Percentiles rank a stretch among this genome's conserved stretches.
Evolutionary conservation across 2,797 vertebrate species (phyloP).

Genomic region (Menidia menidia): DNA sequence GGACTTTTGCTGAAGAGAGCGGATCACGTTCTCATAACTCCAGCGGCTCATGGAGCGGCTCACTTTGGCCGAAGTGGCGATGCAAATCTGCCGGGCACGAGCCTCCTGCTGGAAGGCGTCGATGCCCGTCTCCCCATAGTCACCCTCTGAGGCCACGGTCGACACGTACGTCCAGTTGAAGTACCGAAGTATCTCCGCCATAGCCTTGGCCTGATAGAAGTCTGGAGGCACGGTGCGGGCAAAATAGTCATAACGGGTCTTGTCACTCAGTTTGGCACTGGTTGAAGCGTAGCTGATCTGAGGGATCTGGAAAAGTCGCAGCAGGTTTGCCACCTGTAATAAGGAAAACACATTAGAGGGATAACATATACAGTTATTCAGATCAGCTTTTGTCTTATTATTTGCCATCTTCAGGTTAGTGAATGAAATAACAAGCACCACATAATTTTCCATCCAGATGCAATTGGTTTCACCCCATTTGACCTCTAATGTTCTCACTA

Average conservation of each 20-base stretch:
- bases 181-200: conserved; percentile 96
- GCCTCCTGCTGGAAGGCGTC: conserved; percentile 98
- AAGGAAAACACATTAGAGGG: conserved; percentile 10
- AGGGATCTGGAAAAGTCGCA: conserved; percentile 97
- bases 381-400: conserved; percentile 21
- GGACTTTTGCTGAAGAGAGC: conserved; percentile 94
- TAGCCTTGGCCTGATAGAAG: conserved; percentile 98
- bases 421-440: conserved; percentile 24
- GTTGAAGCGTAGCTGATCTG: conserved; percentile 99
- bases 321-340: conserved; percentile 94
- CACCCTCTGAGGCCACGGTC: conserved; percentile 96
- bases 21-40: conserved; percentile 92
- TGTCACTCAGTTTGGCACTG: conserved; percentile 98
- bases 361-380: background rate
- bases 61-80: conserved; percentile 97
- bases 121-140: conserved; percentile 97
- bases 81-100: conserved; percentile 95
- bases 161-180: conserved; percentile 99
- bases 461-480: conserved; percentile 57
- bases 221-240: conserved; percentile 97
- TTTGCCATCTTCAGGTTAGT: conserved; percentile 40
- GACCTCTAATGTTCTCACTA: conserved; percentile 31
- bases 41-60: conserved; percentile 94
- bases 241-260: conserved; percentile 96
- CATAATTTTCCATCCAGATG: conserved; percentile 37